Evolutionary conservation across 1,140 invertebrate species (phyloP).

Genomic region (Agrilus planipennis): DNA sequence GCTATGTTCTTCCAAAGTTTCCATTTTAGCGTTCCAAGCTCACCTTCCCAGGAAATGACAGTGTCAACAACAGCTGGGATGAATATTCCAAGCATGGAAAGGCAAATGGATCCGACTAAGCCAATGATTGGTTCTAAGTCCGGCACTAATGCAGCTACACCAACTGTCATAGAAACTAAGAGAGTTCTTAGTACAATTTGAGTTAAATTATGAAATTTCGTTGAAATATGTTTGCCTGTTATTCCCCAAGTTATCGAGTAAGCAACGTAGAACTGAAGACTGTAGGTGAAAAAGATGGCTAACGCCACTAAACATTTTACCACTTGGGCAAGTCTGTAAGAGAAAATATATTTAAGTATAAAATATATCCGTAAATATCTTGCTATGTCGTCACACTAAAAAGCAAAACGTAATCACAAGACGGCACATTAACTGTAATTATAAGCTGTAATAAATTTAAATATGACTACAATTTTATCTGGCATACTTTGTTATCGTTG

Average conservation of each 20-base stretch:
- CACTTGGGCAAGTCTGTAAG: slow-evolving; percentile 50
- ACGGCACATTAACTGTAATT: too few relatives aligned
- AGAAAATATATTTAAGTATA: too few relatives aligned
- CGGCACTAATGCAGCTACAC: slow-evolving; percentile 60
- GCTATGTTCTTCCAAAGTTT: slow-evolving; percentile 52
- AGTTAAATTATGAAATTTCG: slow-evolving; percentile 39
- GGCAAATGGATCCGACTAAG: slow-evolving; percentile 74
- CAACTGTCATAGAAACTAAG: slow-evolving; percentile 49
- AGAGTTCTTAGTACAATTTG: slow-evolving; percentile 51
- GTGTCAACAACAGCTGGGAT: slow-evolving; percentile 57
- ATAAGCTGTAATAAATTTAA: too few relatives aligned
- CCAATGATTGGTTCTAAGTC: slow-evolving; percentile 76
- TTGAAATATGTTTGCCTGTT: slow-evolving; percentile 30
- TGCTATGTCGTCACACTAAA: too few relatives aligned
- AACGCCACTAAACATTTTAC: slow-evolving; percentile 76
- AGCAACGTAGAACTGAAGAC: slow-evolving; percentile 84
- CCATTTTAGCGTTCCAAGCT: slow-evolving; percentile 47
- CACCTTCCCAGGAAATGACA: slow-evolving; percentile 46
- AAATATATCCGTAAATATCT: too few relatives aligned
- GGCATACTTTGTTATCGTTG: too few relatives aligned
- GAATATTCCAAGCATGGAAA: slow-evolving; percentile 51
- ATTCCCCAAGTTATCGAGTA: slow-evolving; percentile 55
- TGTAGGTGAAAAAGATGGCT: slow-evolving; percentile 79
- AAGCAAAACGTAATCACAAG: too few relatives aligned
- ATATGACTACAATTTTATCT: too few relatives aligned